Evolutionary conservation across 30 jellyfish, hydroid and myxozoan species (phyloP), one percentile per base, ranked within the genome.

Genomic region (Hydractinia echinata): DNA sequence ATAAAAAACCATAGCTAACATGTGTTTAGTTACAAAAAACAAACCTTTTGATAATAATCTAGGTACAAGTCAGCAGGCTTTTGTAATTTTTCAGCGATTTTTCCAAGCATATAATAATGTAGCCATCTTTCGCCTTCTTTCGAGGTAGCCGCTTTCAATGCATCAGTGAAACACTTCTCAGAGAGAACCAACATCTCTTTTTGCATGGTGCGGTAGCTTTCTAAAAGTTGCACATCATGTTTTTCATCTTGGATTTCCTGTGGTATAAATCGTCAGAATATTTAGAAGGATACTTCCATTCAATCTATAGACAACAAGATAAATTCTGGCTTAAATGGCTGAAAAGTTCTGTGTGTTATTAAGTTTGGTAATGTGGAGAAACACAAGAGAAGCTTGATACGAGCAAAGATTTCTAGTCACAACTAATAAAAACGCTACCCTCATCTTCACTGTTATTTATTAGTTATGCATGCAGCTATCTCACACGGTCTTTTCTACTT

Each of bases 91-190:
- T 92, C 98, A 2, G 98, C 73, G 1, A 94, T 72, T 81, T 92
- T 92, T 4, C 98, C 98, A 5, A 92, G 93, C 96, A 92, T 92
- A 55, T 87, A 92, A n/a, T 92, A 87, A 76, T 92, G 98, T 55
- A 92, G 89, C 98, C 98, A 92, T 53, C 87, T 89, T 72, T 92
- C 98, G 13, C 96, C 96, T 77, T 87, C 96, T 3, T 86, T 86
- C 49, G 67, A 58, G 66, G 56, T 83, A 13, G 95, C 95, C 16
- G 62, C 51, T 10, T 79, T 55, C 56, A 78, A 72, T 66, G 98
- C 98, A 21, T 87, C 93, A 5, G 90, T 56, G 68, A 92, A 92
- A 76, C 96, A 92, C 54, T 83, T 81, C 68, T 85, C 94, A 3
- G 98, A 51, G 0, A 92, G 88, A 44, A 51, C 54, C 4, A 92